Evolutionary conservation across 2,888 invertebrate species (phyloP).

Genomic region (Nomada lathburiana): DNA sequence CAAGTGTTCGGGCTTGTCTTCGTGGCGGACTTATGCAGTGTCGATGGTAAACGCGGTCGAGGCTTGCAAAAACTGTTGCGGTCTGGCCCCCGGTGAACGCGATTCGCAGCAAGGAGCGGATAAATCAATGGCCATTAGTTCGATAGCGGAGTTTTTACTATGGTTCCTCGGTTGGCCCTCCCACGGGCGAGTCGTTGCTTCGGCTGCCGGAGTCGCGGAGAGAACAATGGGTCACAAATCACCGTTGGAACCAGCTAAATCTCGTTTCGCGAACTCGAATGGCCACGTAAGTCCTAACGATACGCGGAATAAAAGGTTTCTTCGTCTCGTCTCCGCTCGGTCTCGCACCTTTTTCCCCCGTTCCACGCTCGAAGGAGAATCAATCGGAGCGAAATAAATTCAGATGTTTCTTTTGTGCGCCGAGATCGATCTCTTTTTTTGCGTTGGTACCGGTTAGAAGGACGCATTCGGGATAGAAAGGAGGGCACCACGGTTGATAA

Average conservation of each 20-base stretch:
- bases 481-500: conserved; percentile 1
- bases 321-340: conserved; percentile 53
- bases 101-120: conserved; percentile 40
- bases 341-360: conserved; percentile 51
- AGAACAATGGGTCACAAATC: conserved; percentile 82
- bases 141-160: conserved; percentile 78
- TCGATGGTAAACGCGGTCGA: conserved; percentile 35
- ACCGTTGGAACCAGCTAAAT: conserved; percentile 76
- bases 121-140: conserved; percentile 78
- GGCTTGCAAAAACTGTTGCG: conserved; percentile 39
- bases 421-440: conserved; percentile 29
- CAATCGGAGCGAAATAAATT: conserved; percentile 51
- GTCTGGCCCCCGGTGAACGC: conserved; percentile 26
- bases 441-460: neutral
- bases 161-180: conserved; percentile 40
- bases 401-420: conserved; percentile 30
- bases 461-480: neutral
- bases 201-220: conserved; percentile 49
- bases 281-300: conserved; percentile 71
- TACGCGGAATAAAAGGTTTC: conserved; percentile 67
- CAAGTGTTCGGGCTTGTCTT: conserved; percentile 33
- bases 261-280: conserved; percentile 71
- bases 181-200: conserved; percentile 32
- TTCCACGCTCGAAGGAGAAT: conserved; percentile 24
- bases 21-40: conserved; percentile 39